Evolutionary conservation across 1,140 invertebrate species (phyloP).

Genomic region (Chrysomallon squamiferum): DNA sequence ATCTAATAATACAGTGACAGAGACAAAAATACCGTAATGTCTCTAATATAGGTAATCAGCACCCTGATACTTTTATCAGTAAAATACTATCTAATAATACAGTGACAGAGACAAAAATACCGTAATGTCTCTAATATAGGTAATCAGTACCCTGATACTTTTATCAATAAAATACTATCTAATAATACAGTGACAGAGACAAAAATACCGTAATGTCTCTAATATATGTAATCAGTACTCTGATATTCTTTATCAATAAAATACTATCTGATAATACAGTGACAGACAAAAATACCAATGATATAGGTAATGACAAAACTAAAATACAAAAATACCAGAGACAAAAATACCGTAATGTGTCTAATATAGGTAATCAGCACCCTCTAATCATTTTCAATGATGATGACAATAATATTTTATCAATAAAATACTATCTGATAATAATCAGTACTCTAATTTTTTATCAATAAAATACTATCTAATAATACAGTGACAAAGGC

Average conservation of each 20-base stretch:
- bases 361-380: conserved; percentile 2
- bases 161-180: no score
- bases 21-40: not conserved
- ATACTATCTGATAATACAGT: not conserved
- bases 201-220: not conserved
- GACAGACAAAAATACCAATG: not conserved
- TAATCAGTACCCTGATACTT: no score
- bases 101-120: not conserved
- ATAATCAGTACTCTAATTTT: no score
- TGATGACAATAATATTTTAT: no score
- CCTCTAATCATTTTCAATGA: no score
- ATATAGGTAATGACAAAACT: no score
- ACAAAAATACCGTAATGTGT: not conserved
- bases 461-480: no score
- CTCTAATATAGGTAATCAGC: conserved; percentile 1
- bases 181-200: not conserved
- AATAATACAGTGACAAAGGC: not conserved
- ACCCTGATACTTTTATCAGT: no score
- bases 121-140: not conserved
- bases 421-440: no score
- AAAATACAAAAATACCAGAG: not conserved
- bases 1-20: not conserved
- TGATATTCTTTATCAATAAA: no score
- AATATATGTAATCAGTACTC: conserved; percentile 3
- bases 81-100: no score